Conservation (phyloP, 2,797 vertebrate species). For the Pogonophryne albipinna region DNA sequence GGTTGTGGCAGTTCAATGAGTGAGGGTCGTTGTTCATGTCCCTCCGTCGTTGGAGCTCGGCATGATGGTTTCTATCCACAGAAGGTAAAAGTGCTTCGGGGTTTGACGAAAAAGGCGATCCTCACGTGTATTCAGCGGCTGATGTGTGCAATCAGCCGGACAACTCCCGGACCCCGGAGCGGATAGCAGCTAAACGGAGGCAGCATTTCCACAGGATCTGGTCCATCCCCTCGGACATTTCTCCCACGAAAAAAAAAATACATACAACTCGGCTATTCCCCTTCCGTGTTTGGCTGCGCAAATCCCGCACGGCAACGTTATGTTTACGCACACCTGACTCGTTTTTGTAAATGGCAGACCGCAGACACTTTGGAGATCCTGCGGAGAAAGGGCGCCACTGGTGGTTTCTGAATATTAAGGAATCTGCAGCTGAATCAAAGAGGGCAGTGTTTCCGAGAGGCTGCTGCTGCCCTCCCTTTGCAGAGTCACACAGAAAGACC, state of each 20-base stretch:
- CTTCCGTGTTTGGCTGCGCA: conserved; percentile 69
- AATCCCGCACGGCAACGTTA: conserved; percentile 51
- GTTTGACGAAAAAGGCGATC: conserved; percentile 25
- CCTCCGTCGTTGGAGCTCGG: conserved; percentile 32
- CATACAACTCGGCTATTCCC: conserved; percentile 67
- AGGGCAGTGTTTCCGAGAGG: conserved; percentile 45
- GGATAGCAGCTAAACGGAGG: conserved; percentile 40
- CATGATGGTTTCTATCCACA: conserved; percentile 30
- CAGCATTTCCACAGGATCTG: conserved; percentile 65
- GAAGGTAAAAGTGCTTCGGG: conserved; percentile 10
- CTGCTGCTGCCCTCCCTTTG: conserved; percentile 17
- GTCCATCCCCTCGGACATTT: conserved; percentile 70
- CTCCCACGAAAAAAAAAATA: conserved; percentile 49
- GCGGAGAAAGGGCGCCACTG: conserved; percentile 71
- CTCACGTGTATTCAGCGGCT: conserved; percentile 35
- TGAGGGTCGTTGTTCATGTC: conserved; percentile 38
- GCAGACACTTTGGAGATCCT: conserved; percentile 55
- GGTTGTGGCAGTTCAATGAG: conserved; percentile 52
- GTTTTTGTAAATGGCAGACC: conserved; percentile 36
- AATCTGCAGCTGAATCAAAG: conserved; percentile 53
- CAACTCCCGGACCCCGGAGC: conserved; percentile 69
- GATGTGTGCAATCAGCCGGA: conserved; percentile 53
- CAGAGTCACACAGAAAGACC: conserved; percentile 8
- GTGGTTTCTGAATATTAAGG: conserved; percentile 74
- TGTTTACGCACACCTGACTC: conserved; percentile 71